These are phyloP conservation scores for Agonopterix arenella DNA, from an alignment of 2,888 invertebrate genomes.

Conservation along the genomic window DNA sequence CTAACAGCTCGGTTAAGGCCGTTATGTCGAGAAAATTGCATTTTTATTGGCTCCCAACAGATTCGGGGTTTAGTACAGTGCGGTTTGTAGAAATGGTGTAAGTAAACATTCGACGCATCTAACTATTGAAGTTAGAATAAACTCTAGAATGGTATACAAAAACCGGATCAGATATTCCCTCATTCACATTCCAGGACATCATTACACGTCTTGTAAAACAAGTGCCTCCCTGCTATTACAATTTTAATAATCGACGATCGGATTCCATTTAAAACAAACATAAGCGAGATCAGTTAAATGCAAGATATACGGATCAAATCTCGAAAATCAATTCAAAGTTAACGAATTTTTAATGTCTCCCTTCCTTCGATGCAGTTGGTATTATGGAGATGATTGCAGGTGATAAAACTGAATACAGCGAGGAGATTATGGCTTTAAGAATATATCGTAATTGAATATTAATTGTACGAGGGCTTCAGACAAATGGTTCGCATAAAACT, in stretches of 20 bases:
- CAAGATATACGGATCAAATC: not conserved
- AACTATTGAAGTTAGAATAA: no score
- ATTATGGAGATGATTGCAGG: constrained; percentile 14
- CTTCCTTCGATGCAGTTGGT: not conserved
- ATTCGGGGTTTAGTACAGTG: not conserved
- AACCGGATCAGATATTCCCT: no score
- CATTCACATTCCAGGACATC: no score
- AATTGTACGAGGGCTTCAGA: constrained; percentile 17
- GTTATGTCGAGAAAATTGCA: constrained; percentile 7
- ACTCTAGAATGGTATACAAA: no score
- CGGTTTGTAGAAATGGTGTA: no score
- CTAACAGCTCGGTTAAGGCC: constrained; percentile 9
- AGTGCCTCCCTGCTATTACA: no score
- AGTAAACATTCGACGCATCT: no score
- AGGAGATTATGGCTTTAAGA: constrained; percentile 15
- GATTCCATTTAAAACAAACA: not conserved
- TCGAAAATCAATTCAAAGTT: not conserved
- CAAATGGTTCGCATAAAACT: constrained; percentile 15
- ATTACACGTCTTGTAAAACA: no score
- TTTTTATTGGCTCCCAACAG: not conserved
- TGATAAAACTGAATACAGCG: constrained; percentile 16
- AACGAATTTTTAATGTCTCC: not conserved
- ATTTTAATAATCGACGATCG: no score
- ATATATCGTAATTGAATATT: constrained; percentile 25
- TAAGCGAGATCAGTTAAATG: no score